A percentile compares a stretch with the other conserved stretches of the same genome.
Evolutionary conservation across 2,888 invertebrate species (phyloP).

Genomic region (Drosophila kambysellisi): DNA sequence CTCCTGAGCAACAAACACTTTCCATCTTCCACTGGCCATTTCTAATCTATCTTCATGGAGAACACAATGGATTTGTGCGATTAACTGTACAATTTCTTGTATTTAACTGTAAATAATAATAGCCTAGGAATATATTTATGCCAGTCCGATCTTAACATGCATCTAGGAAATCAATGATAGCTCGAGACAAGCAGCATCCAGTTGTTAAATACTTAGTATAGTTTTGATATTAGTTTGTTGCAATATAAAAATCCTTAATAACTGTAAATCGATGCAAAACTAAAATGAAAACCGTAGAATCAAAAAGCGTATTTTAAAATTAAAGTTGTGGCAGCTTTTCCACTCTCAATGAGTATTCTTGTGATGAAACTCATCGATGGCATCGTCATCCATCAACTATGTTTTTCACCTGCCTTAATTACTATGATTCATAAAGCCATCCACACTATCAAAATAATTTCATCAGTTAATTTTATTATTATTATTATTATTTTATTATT

Average conservation of each 20-base stretch:
- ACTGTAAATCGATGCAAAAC: not conserved
- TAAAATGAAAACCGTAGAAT: not conserved
- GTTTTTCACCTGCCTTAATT: not conserved
- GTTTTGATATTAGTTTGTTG: not conserved
- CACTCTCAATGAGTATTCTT: not conserved
- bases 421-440: not conserved
- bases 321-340: not conserved
- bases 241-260: not conserved
- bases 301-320: not conserved
- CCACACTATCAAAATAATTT: not conserved
- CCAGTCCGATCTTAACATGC: not conserved
- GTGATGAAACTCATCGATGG: not conserved
- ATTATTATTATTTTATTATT: too few species aligned
- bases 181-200: not conserved
- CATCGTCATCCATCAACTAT: not conserved
- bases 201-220: not conserved
- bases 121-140: not conserved
- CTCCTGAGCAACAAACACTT: not conserved
- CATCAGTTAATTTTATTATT: too few species aligned
- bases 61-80: not conserved
- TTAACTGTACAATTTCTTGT: not conserved
- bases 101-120: too few species aligned
- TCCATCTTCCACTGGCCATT: not conserved
- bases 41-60: too few species aligned
- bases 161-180: not conserved